A percentile compares a stretch with the other conserved stretches of the same genome.
Evolutionary conservation across 2,113 vertebrate species (phyloP).

Genomic region (Oreochromis niloticus): DNA sequence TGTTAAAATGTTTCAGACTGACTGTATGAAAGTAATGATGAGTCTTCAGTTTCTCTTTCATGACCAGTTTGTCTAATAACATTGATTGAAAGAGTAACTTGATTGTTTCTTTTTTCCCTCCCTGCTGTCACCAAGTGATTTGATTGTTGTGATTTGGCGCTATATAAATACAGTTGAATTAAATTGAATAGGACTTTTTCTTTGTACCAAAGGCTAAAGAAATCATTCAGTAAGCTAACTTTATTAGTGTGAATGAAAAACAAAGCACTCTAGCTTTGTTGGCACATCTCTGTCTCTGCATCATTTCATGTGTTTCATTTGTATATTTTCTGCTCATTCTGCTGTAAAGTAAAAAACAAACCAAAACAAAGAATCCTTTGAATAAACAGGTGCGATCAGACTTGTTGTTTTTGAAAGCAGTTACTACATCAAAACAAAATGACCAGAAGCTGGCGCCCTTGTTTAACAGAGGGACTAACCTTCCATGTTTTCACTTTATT

Average conservation of each 20-base stretch:
- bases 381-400: neutral
- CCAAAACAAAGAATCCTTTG: neutral
- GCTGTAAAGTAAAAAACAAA: neutral
- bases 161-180: neutral
- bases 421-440: neutral
- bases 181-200: neutral
- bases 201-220: neutral
- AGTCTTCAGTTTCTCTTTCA: neutral
- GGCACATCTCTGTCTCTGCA: neutral
- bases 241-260: neutral
- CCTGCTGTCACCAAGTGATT: neutral
- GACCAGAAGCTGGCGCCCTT: neutral
- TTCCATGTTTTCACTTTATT: neutral
- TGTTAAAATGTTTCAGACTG: neutral
- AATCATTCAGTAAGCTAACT: neutral
- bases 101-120: neutral
- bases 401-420: neutral
- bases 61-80: neutral
- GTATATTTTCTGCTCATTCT: neutral
- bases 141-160: neutral
- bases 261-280: neutral
- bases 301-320: neutral
- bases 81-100: neutral
- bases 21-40: fast-evolving
- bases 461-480: neutral